phyloP scores from a whole-genome alignment of 37 sponge, comb jelly and placozoan species.

The Ephydatia muelleri region DNA sequence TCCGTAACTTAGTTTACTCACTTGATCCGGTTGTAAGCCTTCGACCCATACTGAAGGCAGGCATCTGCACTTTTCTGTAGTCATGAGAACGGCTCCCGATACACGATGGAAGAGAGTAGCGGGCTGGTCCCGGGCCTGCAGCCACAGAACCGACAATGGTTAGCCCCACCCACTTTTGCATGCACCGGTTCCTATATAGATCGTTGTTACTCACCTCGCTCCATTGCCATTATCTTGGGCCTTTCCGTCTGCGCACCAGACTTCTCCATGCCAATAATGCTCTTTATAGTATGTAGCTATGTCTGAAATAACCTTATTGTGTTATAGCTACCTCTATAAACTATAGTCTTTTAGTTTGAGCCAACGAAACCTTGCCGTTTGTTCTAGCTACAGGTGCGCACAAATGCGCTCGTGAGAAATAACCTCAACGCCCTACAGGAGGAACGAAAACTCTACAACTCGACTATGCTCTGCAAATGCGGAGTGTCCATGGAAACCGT shows the following conservation, averaged over 20 bases:
- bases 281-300: no score
- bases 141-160: not conserved
- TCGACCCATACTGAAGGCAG: conserved; percentile 87
- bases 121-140: conserved; percentile 91
- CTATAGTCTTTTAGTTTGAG: not conserved
- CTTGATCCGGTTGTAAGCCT: conserved; percentile 61
- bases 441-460: no score
- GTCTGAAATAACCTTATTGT: not conserved
- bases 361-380: conserved; percentile 15
- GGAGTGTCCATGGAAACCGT: no score
- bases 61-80: conserved; percentile 60
- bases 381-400: not conserved
- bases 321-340: not conserved
- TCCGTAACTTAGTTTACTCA: not conserved
- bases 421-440: no score
- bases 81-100: conserved; percentile 79
- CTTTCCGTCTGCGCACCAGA: conserved; percentile 39
- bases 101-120: conserved; percentile 79
- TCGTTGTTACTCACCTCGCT: conserved; percentile 59
- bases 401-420: no score
- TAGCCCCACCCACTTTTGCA: not conserved
- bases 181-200: not conserved
- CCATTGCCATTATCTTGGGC: conserved; percentile 83
- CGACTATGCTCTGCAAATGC: no score
- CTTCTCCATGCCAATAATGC: not conserved